These are phyloP conservation scores for Xestia rhomboidea DNA, from an alignment of 2,888 invertebrate species.

Conservation along the genomic window DNA sequence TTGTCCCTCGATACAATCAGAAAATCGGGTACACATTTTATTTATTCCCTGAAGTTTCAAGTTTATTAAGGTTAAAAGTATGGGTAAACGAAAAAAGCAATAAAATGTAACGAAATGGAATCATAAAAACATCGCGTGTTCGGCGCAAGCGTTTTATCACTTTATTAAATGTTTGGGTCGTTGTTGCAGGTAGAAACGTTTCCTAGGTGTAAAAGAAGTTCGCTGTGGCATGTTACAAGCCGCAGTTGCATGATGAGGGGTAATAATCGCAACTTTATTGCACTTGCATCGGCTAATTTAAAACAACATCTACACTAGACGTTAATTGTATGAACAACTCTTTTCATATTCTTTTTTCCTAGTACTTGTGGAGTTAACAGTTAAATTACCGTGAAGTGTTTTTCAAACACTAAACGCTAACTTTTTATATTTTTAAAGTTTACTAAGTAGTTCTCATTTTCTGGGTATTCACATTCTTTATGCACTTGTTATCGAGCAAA, in stretches of 20 bases:
- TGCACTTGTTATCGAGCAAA: not conserved
- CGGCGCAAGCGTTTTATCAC: constrained; percentile 82
- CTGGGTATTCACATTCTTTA: not conserved
- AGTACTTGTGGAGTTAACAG: constrained; percentile 12
- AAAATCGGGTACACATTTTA: constrained; percentile 63
- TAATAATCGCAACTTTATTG: constrained; percentile 72
- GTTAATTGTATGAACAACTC: constrained; percentile 52
- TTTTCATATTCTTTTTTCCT: constrained; percentile 25
- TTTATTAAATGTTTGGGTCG: constrained; percentile 84
- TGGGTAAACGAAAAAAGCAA: constrained; percentile 71
- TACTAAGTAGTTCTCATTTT: not conserved
- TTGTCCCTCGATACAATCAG: constrained; percentile 63
- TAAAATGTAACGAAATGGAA: constrained; percentile 78
- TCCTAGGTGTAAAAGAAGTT: constrained; percentile 72
- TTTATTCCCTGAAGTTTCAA: constrained; percentile 72
- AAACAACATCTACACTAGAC: constrained; percentile 65
- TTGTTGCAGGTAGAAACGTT: constrained; percentile 72
- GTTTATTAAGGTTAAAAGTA: constrained; percentile 77
- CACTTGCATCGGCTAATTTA: constrained; percentile 63
- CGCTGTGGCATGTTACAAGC: constrained; percentile 67
- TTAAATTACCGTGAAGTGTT: constrained; percentile 13
- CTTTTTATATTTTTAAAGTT: not conserved
- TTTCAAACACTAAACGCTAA: not conserved
- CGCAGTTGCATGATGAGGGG: constrained; percentile 70
- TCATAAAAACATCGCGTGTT: constrained; percentile 84